phyloP scores from a whole-genome alignment of 1,140 invertebrate genomes.

The Homarus americanus region DNA sequence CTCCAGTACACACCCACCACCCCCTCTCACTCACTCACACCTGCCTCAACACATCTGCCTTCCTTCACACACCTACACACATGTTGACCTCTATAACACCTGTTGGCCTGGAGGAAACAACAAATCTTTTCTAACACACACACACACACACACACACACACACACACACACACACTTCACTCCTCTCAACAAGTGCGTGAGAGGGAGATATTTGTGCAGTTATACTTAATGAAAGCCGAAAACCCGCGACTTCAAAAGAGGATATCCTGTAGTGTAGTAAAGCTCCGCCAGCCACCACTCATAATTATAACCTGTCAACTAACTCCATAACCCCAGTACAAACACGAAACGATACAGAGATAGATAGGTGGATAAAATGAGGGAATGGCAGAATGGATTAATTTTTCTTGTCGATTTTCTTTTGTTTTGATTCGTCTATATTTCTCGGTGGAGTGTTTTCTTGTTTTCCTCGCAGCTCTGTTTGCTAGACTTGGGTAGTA shows the following conservation, averaged over 20 bases:
- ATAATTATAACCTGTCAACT: not conserved
- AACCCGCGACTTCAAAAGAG: not conserved
- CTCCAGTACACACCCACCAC: slow-evolving; percentile 18
- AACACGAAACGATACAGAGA: not conserved
- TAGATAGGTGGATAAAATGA: not conserved
- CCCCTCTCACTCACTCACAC: not conserved
- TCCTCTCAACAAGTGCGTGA: not conserved
- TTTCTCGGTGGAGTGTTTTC: slow-evolving; percentile 69
- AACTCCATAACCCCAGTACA: too few species aligned
- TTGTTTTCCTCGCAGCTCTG: slow-evolving; percentile 70
- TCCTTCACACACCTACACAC: too few species aligned
- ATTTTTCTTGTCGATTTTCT: slow-evolving; percentile 61
- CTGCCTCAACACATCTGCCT: not conserved
- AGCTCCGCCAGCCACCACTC: not conserved
- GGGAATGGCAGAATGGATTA: slow-evolving; percentile 6
- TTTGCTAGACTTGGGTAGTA: slow-evolving; percentile 70
- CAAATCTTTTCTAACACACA: too few species aligned
- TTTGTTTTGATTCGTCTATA: slow-evolving; percentile 72
- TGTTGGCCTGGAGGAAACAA: too few species aligned
- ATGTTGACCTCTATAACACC: too few species aligned
- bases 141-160: too few species aligned
- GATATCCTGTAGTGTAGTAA: not conserved
- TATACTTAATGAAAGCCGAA: not conserved
- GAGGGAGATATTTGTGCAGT: not conserved
- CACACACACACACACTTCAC: too few species aligned